phyloP scores from a whole-genome alignment of 2,113 vertebrate species.

The Hyperoodon ampullatus region DNA sequence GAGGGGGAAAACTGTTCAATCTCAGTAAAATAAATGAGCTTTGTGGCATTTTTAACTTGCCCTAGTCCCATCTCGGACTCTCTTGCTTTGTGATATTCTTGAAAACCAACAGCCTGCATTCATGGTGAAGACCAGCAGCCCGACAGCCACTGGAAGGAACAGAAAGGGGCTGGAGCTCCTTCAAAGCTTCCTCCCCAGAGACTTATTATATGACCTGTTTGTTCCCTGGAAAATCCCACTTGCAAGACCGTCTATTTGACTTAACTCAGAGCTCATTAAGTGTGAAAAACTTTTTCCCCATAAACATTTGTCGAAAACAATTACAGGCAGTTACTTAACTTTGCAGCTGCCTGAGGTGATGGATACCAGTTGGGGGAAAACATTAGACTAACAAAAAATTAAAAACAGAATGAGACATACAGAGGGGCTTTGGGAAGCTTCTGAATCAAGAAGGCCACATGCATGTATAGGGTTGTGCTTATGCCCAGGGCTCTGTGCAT shows the following conservation, averaged over 20 bases:
- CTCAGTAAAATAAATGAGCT: background rate
- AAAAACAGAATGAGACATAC: background rate
- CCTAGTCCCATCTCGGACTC: background rate
- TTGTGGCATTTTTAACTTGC: background rate
- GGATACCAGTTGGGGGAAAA: background rate
- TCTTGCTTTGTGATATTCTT: background rate
- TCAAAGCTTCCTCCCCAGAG: background rate
- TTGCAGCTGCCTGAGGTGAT: background rate
- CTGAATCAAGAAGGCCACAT: background rate
- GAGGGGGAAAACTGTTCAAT: background rate
- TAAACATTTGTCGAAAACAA: conserved; percentile 12
- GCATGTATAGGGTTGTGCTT: background rate
- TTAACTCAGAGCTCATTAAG: background rate
- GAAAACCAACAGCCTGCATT: background rate
- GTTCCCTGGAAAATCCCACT: background rate
- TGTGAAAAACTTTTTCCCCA: background rate
- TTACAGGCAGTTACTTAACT: background rate
- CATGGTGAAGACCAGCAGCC: background rate
- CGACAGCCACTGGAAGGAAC: background rate
- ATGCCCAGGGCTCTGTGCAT: background rate
- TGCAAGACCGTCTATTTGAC: background rate
- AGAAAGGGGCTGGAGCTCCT: background rate
- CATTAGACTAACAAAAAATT: background rate
- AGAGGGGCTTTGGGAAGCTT: background rate
- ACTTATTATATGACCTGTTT: background rate